A percentile compares a stretch with the other conserved stretches of the same genome.
These are phyloP conservation scores for Diarsia rubi DNA, from an alignment of 2,888 invertebrate genomes.

Conservation along the genomic window DNA sequence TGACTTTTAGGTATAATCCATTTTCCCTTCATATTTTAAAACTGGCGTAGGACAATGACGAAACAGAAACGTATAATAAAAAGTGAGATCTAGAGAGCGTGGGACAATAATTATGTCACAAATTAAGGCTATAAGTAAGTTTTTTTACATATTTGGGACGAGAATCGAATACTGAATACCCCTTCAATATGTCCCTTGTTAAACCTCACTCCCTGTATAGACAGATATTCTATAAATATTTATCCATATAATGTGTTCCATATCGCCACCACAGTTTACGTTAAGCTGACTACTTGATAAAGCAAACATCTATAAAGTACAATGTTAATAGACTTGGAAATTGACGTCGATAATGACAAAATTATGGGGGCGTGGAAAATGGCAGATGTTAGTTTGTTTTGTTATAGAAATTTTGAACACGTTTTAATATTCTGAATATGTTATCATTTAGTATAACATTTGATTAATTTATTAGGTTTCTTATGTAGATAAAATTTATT, in stretches of 20 bases:
- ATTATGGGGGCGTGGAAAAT: conserved; percentile 47
- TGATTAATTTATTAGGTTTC: not conserved
- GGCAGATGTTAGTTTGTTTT: conserved; percentile 31
- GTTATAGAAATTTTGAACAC: conserved; percentile 16
- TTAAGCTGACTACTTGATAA: conserved; percentile 27
- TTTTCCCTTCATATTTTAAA: too few relatives aligned
- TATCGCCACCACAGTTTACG: conserved; percentile 8
- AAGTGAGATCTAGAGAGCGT: too few relatives aligned
- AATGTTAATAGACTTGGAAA: conserved; percentile 15
- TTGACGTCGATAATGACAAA: conserved; percentile 35
- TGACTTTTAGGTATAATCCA: too few relatives aligned
- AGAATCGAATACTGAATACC: too few relatives aligned
- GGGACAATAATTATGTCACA: too few relatives aligned
- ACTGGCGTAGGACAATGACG: too few relatives aligned
- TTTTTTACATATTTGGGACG: too few relatives aligned
- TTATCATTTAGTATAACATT: too few relatives aligned
- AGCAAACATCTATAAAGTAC: conserved; percentile 11
- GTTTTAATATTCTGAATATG: conserved; percentile 15
- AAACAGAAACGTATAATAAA: too few relatives aligned
- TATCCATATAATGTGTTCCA: not conserved
- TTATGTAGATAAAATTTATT: conserved; percentile 7
- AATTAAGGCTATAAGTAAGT: too few relatives aligned
- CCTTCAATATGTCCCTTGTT: too few relatives aligned
- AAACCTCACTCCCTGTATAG: too few relatives aligned
- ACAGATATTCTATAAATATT: not conserved